These are phyloP conservation scores for Zonotrichia leucophrys DNA, from an alignment of 2,113 vertebrate genomes.

Conservation along the genomic window DNA sequence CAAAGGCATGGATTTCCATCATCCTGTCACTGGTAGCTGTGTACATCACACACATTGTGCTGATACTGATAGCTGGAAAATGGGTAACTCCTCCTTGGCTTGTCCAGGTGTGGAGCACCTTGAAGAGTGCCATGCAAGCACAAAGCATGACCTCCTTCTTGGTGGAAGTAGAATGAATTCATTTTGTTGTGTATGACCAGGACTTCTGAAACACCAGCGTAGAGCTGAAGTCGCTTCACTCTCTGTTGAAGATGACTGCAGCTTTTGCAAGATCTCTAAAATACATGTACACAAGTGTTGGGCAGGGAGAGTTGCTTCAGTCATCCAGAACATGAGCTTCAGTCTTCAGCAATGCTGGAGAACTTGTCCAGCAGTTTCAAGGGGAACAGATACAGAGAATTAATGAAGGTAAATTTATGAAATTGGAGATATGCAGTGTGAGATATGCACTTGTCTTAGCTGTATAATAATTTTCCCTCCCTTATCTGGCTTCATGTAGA, in stretches of 20 bases:
- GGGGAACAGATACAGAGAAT: background rate
- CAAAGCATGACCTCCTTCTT: background rate
- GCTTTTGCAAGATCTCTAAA: background rate
- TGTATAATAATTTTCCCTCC: background rate
- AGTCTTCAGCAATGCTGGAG: background rate
- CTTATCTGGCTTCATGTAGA: background rate
- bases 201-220: background rate
- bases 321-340: background rate
- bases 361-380: background rate
- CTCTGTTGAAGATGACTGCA: background rate
- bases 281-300: background rate
- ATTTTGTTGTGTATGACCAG: background rate
- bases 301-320: background rate
- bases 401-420: background rate
- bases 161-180: background rate
- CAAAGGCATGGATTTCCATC: background rate
- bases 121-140: background rate
- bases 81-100: background rate
- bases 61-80: background rate
- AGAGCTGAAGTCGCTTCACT: background rate
- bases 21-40: background rate
- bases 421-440: background rate
- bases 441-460: background rate
- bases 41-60: background rate
- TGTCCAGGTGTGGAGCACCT: background rate